Evolutionary conservation across 2,113 vertebrate genomes (phyloP).

Genomic region (Sorex araneus): DNA sequence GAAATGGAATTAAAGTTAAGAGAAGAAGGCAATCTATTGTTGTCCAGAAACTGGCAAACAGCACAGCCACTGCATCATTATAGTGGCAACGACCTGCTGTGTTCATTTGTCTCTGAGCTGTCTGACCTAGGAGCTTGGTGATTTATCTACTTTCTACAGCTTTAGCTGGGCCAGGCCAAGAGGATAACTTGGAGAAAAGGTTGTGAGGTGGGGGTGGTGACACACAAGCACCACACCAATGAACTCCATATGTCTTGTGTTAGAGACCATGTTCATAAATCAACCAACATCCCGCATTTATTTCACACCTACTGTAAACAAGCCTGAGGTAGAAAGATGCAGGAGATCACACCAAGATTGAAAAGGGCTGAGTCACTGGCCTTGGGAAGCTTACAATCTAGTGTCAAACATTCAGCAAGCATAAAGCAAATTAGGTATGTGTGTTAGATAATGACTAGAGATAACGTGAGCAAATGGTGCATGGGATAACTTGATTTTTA

Average conservation of each 20-base stretch:
- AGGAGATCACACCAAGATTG: constrained; percentile 62
- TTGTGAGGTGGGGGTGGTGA: constrained; percentile 56
- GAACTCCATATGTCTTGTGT: constrained; percentile 76
- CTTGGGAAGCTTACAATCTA: constrained; percentile 64
- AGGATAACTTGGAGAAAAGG: constrained; percentile 85
- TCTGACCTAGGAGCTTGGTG: constrained; percentile 82
- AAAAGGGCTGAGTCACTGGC: constrained; percentile 63
- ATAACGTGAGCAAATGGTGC: constrained; percentile 6
- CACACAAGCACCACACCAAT: constrained; percentile 63
- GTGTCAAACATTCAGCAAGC: constrained; percentile 50
- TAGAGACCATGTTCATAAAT: constrained; percentile 75
- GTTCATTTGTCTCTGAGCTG: constrained; percentile 85
- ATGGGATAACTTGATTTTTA: neutral
- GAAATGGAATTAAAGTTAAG: constrained; percentile 83
- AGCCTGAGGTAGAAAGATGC: constrained; percentile 62
- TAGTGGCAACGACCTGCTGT: constrained; percentile 79
- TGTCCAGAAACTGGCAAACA: constrained; percentile 84
- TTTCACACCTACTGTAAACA: constrained; percentile 77
- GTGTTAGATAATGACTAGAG: neutral
- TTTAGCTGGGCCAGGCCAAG: constrained; percentile 84
- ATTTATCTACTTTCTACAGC: constrained; percentile 84
- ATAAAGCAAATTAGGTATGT: constrained; percentile 24
- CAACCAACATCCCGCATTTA: constrained; percentile 77
- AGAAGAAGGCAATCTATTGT: constrained; percentile 74
- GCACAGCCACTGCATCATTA: constrained; percentile 85